A percentile compares a stretch with the other conserved stretches of the same genome.
Conservation (phyloP, 2,797 vertebrate genomes). For the Enteromius radiatus region DNA sequence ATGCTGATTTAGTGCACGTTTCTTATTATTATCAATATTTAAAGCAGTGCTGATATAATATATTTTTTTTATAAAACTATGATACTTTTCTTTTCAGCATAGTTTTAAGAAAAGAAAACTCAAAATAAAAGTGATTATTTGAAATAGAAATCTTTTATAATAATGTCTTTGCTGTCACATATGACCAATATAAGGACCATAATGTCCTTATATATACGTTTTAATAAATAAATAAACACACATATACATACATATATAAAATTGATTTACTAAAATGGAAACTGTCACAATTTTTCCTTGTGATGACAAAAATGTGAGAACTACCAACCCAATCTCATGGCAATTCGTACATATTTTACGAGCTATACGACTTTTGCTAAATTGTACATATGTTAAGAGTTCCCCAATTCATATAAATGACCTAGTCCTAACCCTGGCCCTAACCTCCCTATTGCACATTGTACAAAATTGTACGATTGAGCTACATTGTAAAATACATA, state of each 20-base stretch:
- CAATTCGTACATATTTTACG: too few relatives aligned
- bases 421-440: too few relatives aligned
- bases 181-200: not conserved
- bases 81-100: not conserved
- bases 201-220: not conserved
- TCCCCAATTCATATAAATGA: too few relatives aligned
- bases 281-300: not conserved
- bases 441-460: not conserved
- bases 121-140: not conserved
- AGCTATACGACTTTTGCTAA: too few relatives aligned
- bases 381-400: too few relatives aligned
- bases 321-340: too few relatives aligned
- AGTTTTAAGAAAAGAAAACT: not conserved
- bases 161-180: not conserved
- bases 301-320: not conserved
- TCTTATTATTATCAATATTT: not conserved
- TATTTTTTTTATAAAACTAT: not conserved
- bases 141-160: not conserved
- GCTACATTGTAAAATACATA: not conserved
- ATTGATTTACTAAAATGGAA: not conserved
- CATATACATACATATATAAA: not conserved
- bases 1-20: not conserved
- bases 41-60: not conserved
- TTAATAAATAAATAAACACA: not conserved
- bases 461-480: not conserved